A percentile compares a stretch with the other conserved stretches of the same genome.
These are phyloP conservation scores for Coremacera marginata DNA, from an alignment of 2,888 invertebrate genomes.

Conservation along the genomic window DNA sequence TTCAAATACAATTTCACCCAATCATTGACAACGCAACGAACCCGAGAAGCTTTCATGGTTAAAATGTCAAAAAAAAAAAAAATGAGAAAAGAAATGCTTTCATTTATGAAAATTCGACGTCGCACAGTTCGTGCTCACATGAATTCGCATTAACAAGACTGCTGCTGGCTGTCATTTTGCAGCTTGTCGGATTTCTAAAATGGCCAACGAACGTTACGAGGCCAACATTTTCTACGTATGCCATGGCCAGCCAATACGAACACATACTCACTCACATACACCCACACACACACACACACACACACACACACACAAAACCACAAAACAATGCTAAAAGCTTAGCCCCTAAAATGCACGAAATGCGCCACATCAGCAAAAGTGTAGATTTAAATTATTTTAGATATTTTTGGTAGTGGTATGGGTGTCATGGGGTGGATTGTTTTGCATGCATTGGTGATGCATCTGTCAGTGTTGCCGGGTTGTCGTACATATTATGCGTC, in stretches of 20 bases:
- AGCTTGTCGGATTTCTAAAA: constrained; percentile 24
- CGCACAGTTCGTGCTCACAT: no score
- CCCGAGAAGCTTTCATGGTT: no score
- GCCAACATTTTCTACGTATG: constrained; percentile 9
- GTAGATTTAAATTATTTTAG: constrained; percentile 31
- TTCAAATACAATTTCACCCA: no score
- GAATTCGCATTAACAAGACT: no score
- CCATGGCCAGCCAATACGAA: not conserved
- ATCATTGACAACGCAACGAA: no score
- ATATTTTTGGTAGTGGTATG: constrained; percentile 3
- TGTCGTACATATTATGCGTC: not conserved
- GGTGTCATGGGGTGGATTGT: not conserved
- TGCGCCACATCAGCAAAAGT: constrained; percentile 31
- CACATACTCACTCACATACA: constrained; percentile 16
- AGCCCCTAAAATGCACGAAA: constrained; percentile 26
- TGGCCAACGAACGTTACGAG: constrained; percentile 19
- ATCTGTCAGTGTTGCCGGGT: not conserved
- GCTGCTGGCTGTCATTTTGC: constrained; percentile 3
- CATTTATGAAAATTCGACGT: no score
- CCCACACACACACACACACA: constrained; percentile 29
- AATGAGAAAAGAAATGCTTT: no score
- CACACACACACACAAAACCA: constrained; percentile 27
- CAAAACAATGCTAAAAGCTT: constrained; percentile 33
- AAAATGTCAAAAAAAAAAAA: no score
- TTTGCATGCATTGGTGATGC: not conserved